Evolutionary conservation across 2,888 invertebrate species (phyloP), one percentile per base, ranked within the genome.

Genomic region (Pseudolycoriella hygida): DNA sequence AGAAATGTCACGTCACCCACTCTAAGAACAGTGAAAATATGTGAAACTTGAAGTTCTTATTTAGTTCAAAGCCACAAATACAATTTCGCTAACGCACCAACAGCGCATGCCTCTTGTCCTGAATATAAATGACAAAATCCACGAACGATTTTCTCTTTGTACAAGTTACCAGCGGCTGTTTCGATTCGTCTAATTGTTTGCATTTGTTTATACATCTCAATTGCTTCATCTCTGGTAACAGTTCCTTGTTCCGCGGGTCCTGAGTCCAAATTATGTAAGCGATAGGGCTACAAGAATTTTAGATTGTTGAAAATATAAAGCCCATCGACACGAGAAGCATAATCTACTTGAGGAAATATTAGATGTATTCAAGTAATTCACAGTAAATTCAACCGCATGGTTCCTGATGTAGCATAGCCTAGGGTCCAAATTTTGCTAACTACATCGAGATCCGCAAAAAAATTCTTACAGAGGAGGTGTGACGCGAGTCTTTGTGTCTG

Each of bases 121-220:
- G 93, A 92, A 66, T 97, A 98, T 51, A 98, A 75, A 67, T 98
- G 97, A 59, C 97, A 97, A 67, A 98, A 98, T 8, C 97, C 97
- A 55, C 97, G 72, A 52, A 98, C 82, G 53, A 81, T 77, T 69
- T 97, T 97, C 61, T 94, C 93, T 62, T 97, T 97, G 66, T 98
- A 99, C 48, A 98, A 70, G 67, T 88, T 93, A 31, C 90, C 90
- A 4, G 96, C 82, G 0, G 90, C 78, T 0, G 92, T 90, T 70
- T 98, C 98, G 69, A 98, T 76, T 46, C 96, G 73, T n/a, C 98
- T 75, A 51, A 98, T 77, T 0, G 76, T 73, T 54, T 83, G 81
- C 76, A 96, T 76, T 60, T 85, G 72, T 53, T 75, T 75, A 56
- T 86, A 89, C 52, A 80, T 76, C 49, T 74, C 67, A 30, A 90